A percentile compares a stretch with the other conserved stretches of the same genome.
phyloP scores from a whole-genome alignment of 35 echinoderm and acorn worm species.

The Eucidaris tribuloides region DNA sequence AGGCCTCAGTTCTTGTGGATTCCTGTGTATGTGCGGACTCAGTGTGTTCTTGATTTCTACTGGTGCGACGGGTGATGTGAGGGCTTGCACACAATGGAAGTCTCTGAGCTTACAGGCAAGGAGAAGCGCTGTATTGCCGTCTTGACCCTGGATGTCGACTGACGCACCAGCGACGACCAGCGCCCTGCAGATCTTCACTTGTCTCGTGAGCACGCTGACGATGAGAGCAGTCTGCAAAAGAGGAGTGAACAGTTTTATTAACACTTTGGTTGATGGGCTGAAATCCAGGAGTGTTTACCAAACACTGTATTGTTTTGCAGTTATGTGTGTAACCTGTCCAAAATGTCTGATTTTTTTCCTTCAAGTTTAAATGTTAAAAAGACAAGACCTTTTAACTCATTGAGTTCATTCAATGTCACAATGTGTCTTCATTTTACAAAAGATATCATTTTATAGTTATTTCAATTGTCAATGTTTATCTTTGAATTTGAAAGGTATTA shows the following conservation, averaged over 20 bases:
- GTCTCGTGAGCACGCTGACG: conserved; percentile 58
- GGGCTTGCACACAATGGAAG: conserved; percentile 46
- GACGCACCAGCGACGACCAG: conserved; percentile 56
- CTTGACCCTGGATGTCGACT: conserved; percentile 44
- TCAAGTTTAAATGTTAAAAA: not conserved
- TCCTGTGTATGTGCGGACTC: not conserved
- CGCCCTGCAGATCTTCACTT: conserved; percentile 54
- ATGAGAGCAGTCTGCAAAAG: conserved; percentile 65
- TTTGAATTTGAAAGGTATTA: too few species aligned
- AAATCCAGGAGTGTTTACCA: not conserved
- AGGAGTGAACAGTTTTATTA: not conserved
- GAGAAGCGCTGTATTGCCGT: conserved; percentile 81
- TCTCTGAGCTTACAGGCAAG: conserved; percentile 49
- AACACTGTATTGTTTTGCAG: not conserved
- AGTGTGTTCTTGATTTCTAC: conserved; percentile 36
- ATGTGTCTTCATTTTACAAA: not conserved
- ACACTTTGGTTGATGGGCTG: not conserved
- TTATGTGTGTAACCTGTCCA: not conserved
- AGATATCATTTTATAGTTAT: too few species aligned
- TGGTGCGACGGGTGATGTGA: conserved; percentile 28
- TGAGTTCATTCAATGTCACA: not conserved
- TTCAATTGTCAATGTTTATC: too few species aligned
- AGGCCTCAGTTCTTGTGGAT: conserved; percentile 41
- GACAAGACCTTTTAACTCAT: not conserved
- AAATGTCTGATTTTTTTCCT: not conserved